Conservation (phyloP, 1,140 invertebrate species). For the Cotesia chilonis region DNA sequence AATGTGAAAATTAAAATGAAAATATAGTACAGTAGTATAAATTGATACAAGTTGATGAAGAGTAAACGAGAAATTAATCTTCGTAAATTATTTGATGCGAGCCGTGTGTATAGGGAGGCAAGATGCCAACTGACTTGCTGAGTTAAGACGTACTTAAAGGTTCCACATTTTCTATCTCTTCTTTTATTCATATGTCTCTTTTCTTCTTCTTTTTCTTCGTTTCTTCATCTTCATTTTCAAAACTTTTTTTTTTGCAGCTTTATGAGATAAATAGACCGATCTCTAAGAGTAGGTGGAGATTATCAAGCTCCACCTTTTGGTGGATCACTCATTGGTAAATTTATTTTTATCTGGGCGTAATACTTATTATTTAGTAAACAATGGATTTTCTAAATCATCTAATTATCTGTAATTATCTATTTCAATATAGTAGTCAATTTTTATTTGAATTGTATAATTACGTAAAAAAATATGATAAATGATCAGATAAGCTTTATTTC, state of each 20-base stretch:
- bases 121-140: constrained; percentile 63
- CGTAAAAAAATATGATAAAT: not conserved
- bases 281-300: constrained; percentile 66
- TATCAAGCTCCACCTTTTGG: constrained; percentile 60
- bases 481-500: too few relatives aligned
- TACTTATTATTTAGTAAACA: not conserved
- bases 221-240: constrained; percentile 36
- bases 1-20: constrained; percentile 10
- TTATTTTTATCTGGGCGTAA: constrained; percentile 3
- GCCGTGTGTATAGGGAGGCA: constrained; percentile 51
- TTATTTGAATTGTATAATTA: too few relatives aligned
- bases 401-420: not conserved
- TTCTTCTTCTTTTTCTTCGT: constrained; percentile 20
- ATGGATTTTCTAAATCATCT: not conserved
- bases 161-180: constrained; percentile 40
- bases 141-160: constrained; percentile 61
- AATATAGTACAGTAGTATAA: constrained; percentile 9
- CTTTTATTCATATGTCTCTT: constrained; percentile 36
- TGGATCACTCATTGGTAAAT: constrained; percentile 59
- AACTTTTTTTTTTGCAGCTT: constrained; percentile 19
- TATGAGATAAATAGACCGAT: constrained; percentile 60
- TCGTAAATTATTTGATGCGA: constrained; percentile 40
- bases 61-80: constrained; percentile 31
- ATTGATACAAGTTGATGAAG: constrained; percentile 3
- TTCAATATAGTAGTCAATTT: not conserved